Percentiles rank a stretch among this genome's conserved stretches.
Conservation (phyloP, 2,888 invertebrate species). For the Sphecodes monilicornis region DNA sequence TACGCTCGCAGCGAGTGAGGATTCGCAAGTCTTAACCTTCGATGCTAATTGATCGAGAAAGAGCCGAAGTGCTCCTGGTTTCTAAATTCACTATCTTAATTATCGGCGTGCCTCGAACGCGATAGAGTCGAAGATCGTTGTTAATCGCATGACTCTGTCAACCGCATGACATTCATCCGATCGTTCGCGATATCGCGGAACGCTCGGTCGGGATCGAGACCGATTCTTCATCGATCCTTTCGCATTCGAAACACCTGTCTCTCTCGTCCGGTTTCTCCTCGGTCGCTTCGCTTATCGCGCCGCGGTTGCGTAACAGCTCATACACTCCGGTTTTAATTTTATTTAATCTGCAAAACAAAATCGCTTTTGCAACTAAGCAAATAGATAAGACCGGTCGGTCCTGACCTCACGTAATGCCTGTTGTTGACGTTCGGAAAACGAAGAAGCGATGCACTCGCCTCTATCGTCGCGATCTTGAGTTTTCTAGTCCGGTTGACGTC, state of each 20-base stretch:
- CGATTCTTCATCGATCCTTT: conserved; percentile 5
- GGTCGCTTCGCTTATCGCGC: background rate
- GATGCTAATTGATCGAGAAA: conserved; percentile 24
- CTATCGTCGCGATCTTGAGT: background rate
- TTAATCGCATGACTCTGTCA: background rate
- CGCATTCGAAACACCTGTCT: no score
- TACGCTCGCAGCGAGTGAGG: background rate
- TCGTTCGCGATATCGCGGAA: background rate
- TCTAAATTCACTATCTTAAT: conserved; percentile 21
- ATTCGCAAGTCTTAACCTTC: conserved; percentile 23
- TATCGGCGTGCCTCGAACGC: background rate
- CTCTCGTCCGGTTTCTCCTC: background rate
- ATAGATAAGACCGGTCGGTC: conserved; percentile 25
- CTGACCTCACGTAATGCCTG: conserved; percentile 8
- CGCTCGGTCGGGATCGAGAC: background rate
- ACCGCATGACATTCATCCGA: background rate
- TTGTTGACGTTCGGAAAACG: background rate
- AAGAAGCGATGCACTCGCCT: background rate
- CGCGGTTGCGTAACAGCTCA: background rate
- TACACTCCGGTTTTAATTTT: background rate
- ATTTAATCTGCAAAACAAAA: background rate
- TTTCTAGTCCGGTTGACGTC: background rate
- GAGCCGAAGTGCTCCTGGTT: background rate
- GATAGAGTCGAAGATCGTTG: conserved; percentile 3
- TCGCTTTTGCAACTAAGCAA: conserved; percentile 23